phyloP scores from a whole-genome alignment of 2,888 invertebrate genomes.

The Drosophila barbarae region DNA sequence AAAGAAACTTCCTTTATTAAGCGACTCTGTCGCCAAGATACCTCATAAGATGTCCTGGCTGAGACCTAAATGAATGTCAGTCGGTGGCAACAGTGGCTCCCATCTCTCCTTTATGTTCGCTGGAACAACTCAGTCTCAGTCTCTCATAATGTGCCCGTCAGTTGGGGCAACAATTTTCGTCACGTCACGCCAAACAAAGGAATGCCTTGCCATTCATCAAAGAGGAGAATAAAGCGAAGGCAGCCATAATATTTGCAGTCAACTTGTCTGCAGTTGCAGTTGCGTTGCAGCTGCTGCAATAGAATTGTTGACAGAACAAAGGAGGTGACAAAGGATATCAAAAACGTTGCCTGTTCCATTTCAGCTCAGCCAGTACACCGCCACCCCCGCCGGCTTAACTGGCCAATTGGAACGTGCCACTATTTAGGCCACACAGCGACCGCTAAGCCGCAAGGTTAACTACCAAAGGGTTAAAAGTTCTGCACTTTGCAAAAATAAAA shows the following conservation, averaged over 20 bases:
- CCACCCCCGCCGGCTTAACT: constrained; percentile 1
- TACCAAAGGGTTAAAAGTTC: constrained; percentile 9
- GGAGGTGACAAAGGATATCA: constrained; percentile 30
- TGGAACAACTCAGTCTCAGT: not conserved
- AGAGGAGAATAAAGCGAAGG: constrained; percentile 1
- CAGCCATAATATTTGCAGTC: constrained; percentile 41
- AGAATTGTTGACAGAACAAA: constrained; percentile 39
- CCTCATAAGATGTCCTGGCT: constrained; percentile 2
- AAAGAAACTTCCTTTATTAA: constrained; percentile 12
- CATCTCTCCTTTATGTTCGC: not conserved
- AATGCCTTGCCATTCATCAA: constrained; percentile 31
- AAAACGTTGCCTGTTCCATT: constrained; percentile 16
- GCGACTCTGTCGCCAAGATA: constrained; percentile 8
- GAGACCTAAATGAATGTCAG: constrained; percentile 17
- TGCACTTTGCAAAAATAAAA: not conserved
- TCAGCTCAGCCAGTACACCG: not conserved
- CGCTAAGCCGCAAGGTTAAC: constrained; percentile 28
- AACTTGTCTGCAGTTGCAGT: constrained; percentile 41
- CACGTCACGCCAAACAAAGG: constrained; percentile 39
- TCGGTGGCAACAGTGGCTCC: not conserved
- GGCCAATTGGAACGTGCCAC: constrained; percentile 39
- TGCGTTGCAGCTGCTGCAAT: constrained; percentile 17
- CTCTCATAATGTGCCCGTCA: constrained; percentile 26
- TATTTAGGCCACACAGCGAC: constrained; percentile 34
- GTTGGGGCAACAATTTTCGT: constrained; percentile 41